Percentiles rank a stretch among this genome's conserved stretches.
These are phyloP conservation scores for Marasmarcha lunaedactyla DNA, from an alignment of 2,888 invertebrate species.

Conservation along the genomic window DNA sequence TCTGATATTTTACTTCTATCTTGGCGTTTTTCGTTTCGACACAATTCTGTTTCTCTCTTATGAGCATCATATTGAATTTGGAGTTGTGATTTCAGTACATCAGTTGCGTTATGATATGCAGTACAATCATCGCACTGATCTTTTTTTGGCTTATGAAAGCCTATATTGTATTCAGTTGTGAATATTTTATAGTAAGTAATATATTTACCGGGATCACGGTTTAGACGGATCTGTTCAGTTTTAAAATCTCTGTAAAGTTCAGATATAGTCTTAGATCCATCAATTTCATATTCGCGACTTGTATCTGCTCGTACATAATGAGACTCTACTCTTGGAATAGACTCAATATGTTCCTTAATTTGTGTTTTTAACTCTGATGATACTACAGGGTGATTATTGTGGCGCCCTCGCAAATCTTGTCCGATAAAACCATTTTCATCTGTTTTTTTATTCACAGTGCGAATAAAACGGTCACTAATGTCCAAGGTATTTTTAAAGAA, in stretches of 20 bases:
- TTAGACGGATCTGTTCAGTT: constrained; percentile 5
- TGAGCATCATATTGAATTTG: constrained; percentile 1
- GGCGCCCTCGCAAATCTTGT: constrained; percentile 15
- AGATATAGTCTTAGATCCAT: constrained; percentile 13
- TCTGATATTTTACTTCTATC: constrained; percentile 1
- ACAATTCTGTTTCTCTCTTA: constrained; percentile 5
- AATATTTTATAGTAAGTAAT: constrained; percentile 11
- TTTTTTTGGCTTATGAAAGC: constrained; percentile 13
- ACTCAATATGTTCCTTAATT: constrained; percentile 14
- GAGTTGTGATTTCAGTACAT: constrained; percentile 3
- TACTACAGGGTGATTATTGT: constrained; percentile 12
- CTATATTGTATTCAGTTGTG: constrained; percentile 12
- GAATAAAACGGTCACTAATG: constrained; percentile 11
- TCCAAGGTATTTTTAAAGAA: constrained; percentile 15
- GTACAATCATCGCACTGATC: constrained; percentile 11
- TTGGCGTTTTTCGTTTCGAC: constrained; percentile 4
- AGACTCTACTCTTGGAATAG: constrained; percentile 16
- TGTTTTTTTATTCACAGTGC: constrained; percentile 10
- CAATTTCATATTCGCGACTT: constrained; percentile 14
- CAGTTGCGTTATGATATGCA: constrained; percentile 5
- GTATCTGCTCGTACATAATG: constrained; percentile 16
- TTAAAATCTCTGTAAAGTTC: constrained; percentile 13
- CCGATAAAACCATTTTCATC: constrained; percentile 9
- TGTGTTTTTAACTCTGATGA: constrained; percentile 11
- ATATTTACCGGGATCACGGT: constrained; percentile 6